Percentiles rank a stretch among this genome's conserved stretches.
phyloP scores from a whole-genome alignment of 1,140 invertebrate species.

The Pachyrhynchus sulphureomaculatus region DNA sequence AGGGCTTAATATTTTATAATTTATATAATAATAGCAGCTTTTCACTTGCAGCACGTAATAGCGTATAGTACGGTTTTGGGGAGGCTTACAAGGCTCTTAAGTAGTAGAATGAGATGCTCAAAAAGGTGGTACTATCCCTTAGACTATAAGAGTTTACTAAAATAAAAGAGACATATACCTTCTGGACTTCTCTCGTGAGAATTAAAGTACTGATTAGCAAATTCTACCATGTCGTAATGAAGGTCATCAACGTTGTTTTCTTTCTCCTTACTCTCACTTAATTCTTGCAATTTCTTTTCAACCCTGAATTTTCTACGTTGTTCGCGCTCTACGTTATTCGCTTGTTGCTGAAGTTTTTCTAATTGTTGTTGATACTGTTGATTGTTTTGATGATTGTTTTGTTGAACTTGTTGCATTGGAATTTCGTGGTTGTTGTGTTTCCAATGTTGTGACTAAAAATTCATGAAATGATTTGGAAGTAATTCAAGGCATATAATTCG shows the following conservation, averaged over 20 bases:
- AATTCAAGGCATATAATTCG: too few species aligned
- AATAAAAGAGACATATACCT: slow-evolving; percentile 45
- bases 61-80: too few species aligned
- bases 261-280: slow-evolving; percentile 61
- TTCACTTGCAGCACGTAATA: too few species aligned
- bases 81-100: too few species aligned
- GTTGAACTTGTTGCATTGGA: slow-evolving; percentile 20
- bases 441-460: slow-evolving; percentile 46
- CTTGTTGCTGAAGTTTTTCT: slow-evolving; percentile 38
- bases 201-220: slow-evolving; percentile 92
- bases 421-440: slow-evolving; percentile 42
- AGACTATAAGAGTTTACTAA: neutral
- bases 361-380: slow-evolving; percentile 8
- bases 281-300: slow-evolving; percentile 80
- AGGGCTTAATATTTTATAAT: too few species aligned
- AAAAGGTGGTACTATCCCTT: too few species aligned
- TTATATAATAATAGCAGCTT: too few species aligned
- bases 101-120: too few species aligned
- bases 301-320: slow-evolving; percentile 79
- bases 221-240: slow-evolving; percentile 86
- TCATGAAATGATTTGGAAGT: too few species aligned
- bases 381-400: slow-evolving; percentile 5
- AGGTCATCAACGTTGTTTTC: slow-evolving; percentile 57
- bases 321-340: slow-evolving; percentile 60
- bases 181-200: slow-evolving; percentile 82